Conservation (phyloP, 2,113 vertebrate species). For the Dascyllus trimaculatus region DNA sequence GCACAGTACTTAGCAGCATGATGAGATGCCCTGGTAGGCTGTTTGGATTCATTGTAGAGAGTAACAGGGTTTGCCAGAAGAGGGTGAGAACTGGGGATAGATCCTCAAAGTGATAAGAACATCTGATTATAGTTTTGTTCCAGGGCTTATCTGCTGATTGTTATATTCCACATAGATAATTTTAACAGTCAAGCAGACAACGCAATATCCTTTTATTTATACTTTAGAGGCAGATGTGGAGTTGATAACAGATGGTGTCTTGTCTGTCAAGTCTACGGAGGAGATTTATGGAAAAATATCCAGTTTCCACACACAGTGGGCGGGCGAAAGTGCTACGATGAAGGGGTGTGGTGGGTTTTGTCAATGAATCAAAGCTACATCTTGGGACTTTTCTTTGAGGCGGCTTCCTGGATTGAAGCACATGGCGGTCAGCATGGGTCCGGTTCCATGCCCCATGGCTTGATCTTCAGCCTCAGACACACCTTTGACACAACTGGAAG, state of each 20-base stretch:
- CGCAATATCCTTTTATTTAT: conserved; percentile 53
- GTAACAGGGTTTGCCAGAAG: conserved; percentile 56
- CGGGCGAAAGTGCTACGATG: conserved; percentile 18
- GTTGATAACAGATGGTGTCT: conserved; percentile 52
- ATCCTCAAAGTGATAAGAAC: conserved; percentile 70
- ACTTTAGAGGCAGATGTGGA: conserved; percentile 47
- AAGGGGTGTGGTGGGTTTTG: conserved; percentile 37
- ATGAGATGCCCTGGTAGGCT: conserved; percentile 86
- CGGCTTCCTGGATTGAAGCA: conserved; percentile 77
- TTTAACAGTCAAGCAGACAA: conserved; percentile 38
- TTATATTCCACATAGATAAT: conserved; percentile 74
- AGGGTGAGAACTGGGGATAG: conserved; percentile 42
- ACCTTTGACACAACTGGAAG: conserved; percentile 46
- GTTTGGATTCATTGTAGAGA: conserved; percentile 85
- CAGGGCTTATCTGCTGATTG: conserved; percentile 51
- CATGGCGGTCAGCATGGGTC: conserved; percentile 61
- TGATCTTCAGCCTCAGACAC: conserved; percentile 23
- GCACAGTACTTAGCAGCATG: conserved; percentile 88
- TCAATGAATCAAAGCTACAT: conserved; percentile 69
- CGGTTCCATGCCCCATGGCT: conserved; percentile 68
- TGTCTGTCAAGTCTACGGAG: conserved; percentile 45
- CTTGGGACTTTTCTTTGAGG: conserved; percentile 71
- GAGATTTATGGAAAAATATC: conserved; percentile 55
- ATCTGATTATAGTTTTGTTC: conserved; percentile 64
- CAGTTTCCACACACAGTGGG: conserved; percentile 57